Evolutionary conservation across 2,888 invertebrate genomes (phyloP).

Genomic region (Ennomos fuscantarius): DNA sequence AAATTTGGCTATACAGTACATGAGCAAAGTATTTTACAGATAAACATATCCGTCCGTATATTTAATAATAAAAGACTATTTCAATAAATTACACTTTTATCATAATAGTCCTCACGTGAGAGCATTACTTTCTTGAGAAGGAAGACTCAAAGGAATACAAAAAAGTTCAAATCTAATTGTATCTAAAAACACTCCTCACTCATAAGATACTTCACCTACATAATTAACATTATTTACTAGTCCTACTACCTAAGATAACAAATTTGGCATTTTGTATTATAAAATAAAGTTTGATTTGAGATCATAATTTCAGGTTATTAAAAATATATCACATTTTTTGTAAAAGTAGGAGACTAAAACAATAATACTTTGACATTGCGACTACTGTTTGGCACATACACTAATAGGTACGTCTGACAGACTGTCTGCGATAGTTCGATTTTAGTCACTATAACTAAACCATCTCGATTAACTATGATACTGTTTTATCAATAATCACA

Average conservation of each 20-base stretch:
- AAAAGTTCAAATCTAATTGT: slow-evolving; percentile 1
- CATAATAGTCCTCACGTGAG: slow-evolving; percentile 7
- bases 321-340: slow-evolving; percentile 25
- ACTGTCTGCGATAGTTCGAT: not conserved
- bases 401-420: not conserved
- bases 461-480: not conserved
- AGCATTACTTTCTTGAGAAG: slow-evolving; percentile 13
- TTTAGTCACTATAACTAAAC: not conserved
- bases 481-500: not conserved
- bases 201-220: too few species aligned
- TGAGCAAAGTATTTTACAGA: slow-evolving; percentile 19
- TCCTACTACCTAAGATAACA: too few species aligned
- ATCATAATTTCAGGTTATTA: slow-evolving; percentile 6
- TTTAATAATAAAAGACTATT: slow-evolving; percentile 3
- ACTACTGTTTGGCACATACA: slow-evolving; percentile 21
- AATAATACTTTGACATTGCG: slow-evolving; percentile 15
- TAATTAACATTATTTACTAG: too few species aligned
- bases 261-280: not conserved
- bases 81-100: slow-evolving; percentile 4
- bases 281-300: slow-evolving; percentile 4
- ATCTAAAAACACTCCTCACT: not conserved
- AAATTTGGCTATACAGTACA: slow-evolving; percentile 16
- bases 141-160: slow-evolving; percentile 15
- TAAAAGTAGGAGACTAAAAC: slow-evolving; percentile 2
- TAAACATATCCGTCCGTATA: slow-evolving; percentile 4